Evolutionary conservation across 1,140 invertebrate genomes (phyloP).

Genomic region (Drosophila repletoides): DNA sequence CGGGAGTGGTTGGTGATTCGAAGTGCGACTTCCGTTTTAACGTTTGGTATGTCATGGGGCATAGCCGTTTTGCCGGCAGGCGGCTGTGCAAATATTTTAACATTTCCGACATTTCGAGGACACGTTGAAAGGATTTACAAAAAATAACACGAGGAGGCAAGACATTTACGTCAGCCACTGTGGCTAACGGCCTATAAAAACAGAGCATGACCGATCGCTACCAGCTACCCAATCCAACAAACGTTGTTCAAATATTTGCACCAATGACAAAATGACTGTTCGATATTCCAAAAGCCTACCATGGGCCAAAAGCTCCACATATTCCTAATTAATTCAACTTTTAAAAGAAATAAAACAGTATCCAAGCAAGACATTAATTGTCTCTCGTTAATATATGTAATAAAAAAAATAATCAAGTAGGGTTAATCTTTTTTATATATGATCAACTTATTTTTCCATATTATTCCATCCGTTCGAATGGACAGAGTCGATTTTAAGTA

Average conservation of each 20-base stretch:
- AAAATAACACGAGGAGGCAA: conserved; percentile 29
- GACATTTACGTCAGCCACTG: conserved; percentile 22
- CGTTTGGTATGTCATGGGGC: not conserved
- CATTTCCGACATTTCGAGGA: conserved; percentile 62
- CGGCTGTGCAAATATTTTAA: conserved; percentile 73
- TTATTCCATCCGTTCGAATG: no score
- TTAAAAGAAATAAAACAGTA: no score
- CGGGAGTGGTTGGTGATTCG: not conserved
- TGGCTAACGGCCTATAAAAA: conserved; percentile 26
- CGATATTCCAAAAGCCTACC: conserved; percentile 5
- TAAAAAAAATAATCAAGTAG: no score
- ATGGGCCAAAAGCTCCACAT: no score
- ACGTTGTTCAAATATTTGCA: conserved; percentile 54
- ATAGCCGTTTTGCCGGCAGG: conserved; percentile 37
- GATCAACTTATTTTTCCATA: no score
- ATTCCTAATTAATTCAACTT: no score
- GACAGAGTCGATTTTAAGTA: no score
- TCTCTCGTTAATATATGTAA: no score
- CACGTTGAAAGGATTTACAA: conserved; percentile 75
- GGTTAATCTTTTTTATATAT: no score
- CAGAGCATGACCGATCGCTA: conserved; percentile 11
- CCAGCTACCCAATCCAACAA: conserved; percentile 5
- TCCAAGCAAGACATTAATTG: no score
- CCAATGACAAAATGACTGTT: conserved; percentile 44
- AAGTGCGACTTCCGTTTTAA: conserved; percentile 26